Base-by-base conservation (phyloP, 1,140 invertebrate species). In the Chionoecetes opilio region DNA sequence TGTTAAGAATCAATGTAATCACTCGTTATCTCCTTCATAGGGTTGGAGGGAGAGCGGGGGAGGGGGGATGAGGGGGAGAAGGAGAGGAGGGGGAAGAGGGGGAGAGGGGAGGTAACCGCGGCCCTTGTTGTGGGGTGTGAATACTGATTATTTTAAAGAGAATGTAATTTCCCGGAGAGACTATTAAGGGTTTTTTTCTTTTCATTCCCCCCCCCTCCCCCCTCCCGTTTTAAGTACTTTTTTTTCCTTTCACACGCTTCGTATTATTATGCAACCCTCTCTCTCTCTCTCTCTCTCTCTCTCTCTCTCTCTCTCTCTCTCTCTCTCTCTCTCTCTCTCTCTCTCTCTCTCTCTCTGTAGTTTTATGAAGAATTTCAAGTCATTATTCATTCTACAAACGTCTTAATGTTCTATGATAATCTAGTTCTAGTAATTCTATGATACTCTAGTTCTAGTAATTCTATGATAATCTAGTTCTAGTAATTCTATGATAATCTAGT, bases 1-100 rank as follows among this genome's bases (percentile, higher is more conserved):
- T 75, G 63, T 75, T 75, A 75, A 75, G 63, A 75, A 75, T 75
- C 63, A 75, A 75, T 75, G 63, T 75, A 75, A 75, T 75, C 63
- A 75, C 63, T 26, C 26, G 63, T 75, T 75, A 75, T 75, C 63
- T 75, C 63, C 53, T 75, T 1, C 21, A 2, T 2, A 5, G 63
- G 63, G 63, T 26, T 3, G 3, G 21, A 26, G 53, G 53, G 53
- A 26, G 3, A 21, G 53, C 8, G 6, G 6, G 21, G 53, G 53
- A 5, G 41, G 41, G 14, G 41, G 41, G 41, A 14, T 46, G 41
- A 46, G 41, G 41, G 41, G 41, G 5, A n/a, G n/a, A 14, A 46
- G 41, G 41, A 14, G 41, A 14, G 14, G 41, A 46, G 41, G 41
- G 41, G 14, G 41, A 46, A 14, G 41, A 6, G 41, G 14, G 41